phyloP scores from a whole-genome alignment of 1,140 invertebrate species.

The Zaprionus kolodkinae region DNA sequence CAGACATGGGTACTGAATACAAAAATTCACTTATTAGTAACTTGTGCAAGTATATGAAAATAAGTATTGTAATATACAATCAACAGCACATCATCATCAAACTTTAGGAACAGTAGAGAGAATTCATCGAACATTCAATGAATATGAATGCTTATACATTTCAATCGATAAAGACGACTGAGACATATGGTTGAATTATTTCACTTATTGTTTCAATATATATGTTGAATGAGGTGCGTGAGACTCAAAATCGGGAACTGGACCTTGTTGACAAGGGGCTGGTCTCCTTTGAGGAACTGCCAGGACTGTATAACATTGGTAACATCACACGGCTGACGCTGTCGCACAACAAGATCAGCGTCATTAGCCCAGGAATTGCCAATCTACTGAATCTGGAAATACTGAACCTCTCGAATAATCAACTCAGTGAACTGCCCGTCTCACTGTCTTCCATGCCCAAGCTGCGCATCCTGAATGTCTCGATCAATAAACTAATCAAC shows the following conservation, averaged over 20 bases:
- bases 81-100: no score
- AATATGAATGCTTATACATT: no score
- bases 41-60: no score
- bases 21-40: no score
- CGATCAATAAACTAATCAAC: slow-evolving; percentile 91
- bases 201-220: no score
- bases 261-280: slow-evolving; percentile 98
- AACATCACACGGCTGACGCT: slow-evolving; percentile 96
- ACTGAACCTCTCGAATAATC: slow-evolving; percentile 98
- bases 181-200: no score
- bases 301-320: slow-evolving; percentile 94
- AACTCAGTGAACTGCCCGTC: slow-evolving; percentile 96
- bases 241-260: slow-evolving; percentile 96
- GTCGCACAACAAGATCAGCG: slow-evolving; percentile 96
- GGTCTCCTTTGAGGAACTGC: slow-evolving; percentile 94
- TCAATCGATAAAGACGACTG: no score
- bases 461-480: slow-evolving; percentile 96
- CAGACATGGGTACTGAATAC: no score
- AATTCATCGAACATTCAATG: no score
- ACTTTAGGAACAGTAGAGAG: no score
- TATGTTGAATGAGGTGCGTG: slow-evolving; percentile 94
- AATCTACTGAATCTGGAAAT: slow-evolving; percentile 98
- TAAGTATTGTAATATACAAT: no score
- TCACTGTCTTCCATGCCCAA: slow-evolving; percentile 97
- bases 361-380: slow-evolving; percentile 94